These are phyloP conservation scores for Homalodisca vitripennis DNA, from an alignment of 1,140 invertebrate genomes.

Conservation along the genomic window DNA sequence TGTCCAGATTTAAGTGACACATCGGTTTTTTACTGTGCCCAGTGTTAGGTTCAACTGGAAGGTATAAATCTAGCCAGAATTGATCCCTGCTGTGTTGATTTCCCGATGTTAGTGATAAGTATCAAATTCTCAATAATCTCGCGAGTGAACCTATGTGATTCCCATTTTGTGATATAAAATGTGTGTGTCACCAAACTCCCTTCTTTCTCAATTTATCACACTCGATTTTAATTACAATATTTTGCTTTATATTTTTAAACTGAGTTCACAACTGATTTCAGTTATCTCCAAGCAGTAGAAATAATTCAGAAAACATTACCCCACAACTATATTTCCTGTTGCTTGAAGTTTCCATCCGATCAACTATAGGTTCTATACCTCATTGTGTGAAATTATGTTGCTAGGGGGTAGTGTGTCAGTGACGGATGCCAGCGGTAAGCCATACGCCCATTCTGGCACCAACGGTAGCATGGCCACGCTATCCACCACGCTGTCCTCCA, in stretches of 20 bases:
- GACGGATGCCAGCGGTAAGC: conserved; percentile 78
- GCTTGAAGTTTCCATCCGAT: neutral
- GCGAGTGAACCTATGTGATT: too few species aligned
- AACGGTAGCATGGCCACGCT: conserved; percentile 75
- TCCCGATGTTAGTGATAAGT: too few species aligned
- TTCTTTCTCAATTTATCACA: too few species aligned
- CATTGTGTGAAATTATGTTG: conserved; percentile 16
- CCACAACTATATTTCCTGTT: neutral
- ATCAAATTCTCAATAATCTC: too few species aligned
- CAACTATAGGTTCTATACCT: neutral
- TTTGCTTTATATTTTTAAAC: neutral
- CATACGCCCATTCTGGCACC: conserved; percentile 59
- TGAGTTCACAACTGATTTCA: neutral
- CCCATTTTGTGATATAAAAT: too few species aligned
- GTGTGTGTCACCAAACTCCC: too few species aligned
- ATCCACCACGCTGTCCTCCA: conserved; percentile 65
- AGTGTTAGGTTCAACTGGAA: too few species aligned
- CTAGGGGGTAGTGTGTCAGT: conserved; percentile 62
- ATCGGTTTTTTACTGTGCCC: too few species aligned
- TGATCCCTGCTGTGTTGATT: too few species aligned
- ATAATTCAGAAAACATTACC: too few species aligned
- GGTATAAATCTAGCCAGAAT: too few species aligned
- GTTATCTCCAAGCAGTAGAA: neutral
- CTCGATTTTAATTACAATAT: neutral
- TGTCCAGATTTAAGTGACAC: too few species aligned